These are phyloP conservation scores for Sogatella furcifera DNA, from an alignment of 1,140 invertebrate genomes.

Conservation along the genomic window DNA sequence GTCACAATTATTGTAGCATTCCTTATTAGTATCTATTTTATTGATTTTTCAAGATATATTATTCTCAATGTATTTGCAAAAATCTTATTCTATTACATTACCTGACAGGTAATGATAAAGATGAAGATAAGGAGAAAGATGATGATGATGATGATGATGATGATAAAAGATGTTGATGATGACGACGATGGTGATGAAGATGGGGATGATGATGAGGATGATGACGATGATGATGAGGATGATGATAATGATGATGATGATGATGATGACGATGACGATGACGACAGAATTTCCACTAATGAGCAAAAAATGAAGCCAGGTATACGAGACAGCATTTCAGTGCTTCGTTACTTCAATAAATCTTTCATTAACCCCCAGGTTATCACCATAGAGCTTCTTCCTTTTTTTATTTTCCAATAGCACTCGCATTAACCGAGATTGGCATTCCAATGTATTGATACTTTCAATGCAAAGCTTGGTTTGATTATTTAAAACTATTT, in stretches of 20 bases:
- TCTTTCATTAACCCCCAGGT: too few species aligned
- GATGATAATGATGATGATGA: constrained; percentile 29
- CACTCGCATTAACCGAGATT: too few species aligned
- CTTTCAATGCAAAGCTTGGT: too few species aligned
- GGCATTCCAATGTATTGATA: too few species aligned
- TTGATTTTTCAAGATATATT: too few species aligned
- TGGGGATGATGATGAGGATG: constrained; percentile 32
- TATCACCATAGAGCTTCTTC: too few species aligned
- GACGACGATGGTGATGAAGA: constrained; percentile 37
- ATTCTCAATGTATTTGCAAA: too few species aligned
- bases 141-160: constrained; percentile 37
- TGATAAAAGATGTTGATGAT: constrained; percentile 34
- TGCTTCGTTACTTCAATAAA: not conserved
- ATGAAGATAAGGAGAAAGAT: constrained; percentile 24
- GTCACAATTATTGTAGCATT: too few species aligned
- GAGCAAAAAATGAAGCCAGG: constrained; percentile 5
- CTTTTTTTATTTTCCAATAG: too few species aligned
- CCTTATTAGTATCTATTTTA: too few species aligned
- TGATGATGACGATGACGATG: constrained; percentile 36
- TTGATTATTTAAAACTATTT: too few species aligned
- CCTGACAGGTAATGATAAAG: constrained; percentile 19
- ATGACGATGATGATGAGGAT: constrained; percentile 32
- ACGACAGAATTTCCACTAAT: constrained; percentile 25
- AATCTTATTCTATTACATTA: not conserved
- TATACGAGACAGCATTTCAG: not conserved